Conservation (phyloP, 2,888 invertebrate species). For the Choristoneura rosaceana region DNA sequence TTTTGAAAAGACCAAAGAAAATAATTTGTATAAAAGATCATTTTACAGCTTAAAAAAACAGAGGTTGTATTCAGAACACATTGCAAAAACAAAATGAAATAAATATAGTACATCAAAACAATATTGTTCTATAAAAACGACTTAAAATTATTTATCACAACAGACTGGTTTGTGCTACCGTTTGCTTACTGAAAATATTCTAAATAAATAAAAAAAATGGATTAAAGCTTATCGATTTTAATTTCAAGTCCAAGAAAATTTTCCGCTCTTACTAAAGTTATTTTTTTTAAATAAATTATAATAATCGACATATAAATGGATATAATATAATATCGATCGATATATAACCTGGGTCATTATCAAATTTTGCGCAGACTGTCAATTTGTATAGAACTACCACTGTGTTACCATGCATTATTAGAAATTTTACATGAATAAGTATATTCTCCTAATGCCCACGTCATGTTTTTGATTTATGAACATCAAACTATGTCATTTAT, state of each 20-base stretch:
- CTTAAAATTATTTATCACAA: slow-evolving; percentile 82
- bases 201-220: slow-evolving; percentile 73
- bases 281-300: neutral
- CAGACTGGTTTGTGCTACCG: slow-evolving; percentile 77
- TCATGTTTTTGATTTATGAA: too few species aligned
- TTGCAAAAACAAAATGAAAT: slow-evolving; percentile 56
- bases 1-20: slow-evolving; percentile 49
- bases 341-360: too few species aligned
- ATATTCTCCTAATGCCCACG: neutral
- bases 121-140: slow-evolving; percentile 58
- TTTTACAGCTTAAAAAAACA: slow-evolving; percentile 53
- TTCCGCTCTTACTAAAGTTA: neutral
- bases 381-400: too few species aligned
- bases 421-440: too few species aligned
- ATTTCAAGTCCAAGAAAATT: slow-evolving; percentile 25
- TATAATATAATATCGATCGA: too few species aligned
- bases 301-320: too few species aligned
- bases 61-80: slow-evolving; percentile 63
- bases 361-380: too few species aligned
- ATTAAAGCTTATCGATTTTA: slow-evolving; percentile 74
- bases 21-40: slow-evolving; percentile 49
- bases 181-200: slow-evolving; percentile 56
- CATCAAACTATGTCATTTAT: too few species aligned
- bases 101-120: slow-evolving; percentile 60
- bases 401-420: too few species aligned